These are phyloP conservation scores for Xanthorhoe spadicearia DNA, from an alignment of 2,888 invertebrate species.

Conservation along the genomic window DNA sequence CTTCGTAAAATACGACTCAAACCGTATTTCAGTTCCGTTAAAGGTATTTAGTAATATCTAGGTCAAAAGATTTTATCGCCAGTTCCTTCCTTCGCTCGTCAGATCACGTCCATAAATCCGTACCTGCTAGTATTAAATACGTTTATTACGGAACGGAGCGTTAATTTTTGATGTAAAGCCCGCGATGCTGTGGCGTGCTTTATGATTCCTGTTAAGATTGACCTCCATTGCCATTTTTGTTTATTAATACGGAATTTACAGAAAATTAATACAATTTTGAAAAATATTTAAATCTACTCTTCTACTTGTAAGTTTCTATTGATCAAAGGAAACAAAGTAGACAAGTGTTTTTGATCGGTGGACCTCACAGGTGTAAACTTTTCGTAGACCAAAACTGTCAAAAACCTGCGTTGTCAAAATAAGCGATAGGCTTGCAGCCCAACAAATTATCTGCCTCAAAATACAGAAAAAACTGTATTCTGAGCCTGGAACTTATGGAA, in stretches of 20 bases:
- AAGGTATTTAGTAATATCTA: constrained; percentile 32
- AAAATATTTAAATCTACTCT: no score
- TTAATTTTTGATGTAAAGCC: constrained; percentile 35
- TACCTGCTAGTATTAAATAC: constrained; percentile 35
- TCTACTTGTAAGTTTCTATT: no score
- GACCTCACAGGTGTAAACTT: no score
- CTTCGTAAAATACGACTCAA: constrained; percentile 16
- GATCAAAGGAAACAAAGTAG: no score
- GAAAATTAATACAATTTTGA: no score
- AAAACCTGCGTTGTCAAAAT: no score
- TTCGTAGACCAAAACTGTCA: no score
- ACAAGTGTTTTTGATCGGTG: no score
- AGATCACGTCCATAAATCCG: constrained; percentile 37
- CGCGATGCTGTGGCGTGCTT: constrained; percentile 22
- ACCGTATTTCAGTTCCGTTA: constrained; percentile 27
- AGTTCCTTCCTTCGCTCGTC: constrained; percentile 35
- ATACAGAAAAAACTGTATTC: no score
- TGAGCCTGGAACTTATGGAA: no score
- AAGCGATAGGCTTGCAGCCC: no score
- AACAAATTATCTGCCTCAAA: no score
- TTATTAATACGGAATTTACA: background rate
- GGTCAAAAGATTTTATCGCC: constrained; percentile 41
- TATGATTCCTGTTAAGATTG: constrained; percentile 16
- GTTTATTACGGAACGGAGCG: constrained; percentile 30
- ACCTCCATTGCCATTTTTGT: background rate